Conservation (phyloP, 2,113 vertebrate species). For the Calyptomena viridis region DNA sequence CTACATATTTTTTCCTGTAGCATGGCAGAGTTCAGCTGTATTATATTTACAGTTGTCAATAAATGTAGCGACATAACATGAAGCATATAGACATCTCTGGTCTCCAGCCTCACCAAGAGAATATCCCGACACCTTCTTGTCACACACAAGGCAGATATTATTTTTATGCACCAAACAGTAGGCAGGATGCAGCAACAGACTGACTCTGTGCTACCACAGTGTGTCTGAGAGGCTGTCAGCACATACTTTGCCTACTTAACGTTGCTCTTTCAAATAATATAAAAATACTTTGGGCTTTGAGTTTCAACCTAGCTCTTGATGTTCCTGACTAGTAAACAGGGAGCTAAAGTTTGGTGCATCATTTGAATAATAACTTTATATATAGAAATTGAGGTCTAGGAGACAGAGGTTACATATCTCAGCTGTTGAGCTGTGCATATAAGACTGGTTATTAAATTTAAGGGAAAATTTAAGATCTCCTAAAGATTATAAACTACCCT, state of each 20-base stretch:
- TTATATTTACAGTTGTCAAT: slow-evolving; percentile 44
- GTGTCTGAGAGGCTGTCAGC: slow-evolving; percentile 67
- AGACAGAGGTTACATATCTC: neutral
- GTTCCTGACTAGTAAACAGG: neutral
- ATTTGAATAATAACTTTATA: neutral
- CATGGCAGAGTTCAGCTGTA: slow-evolving; percentile 42
- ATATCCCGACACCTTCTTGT: slow-evolving; percentile 53
- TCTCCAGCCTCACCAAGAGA: slow-evolving; percentile 44
- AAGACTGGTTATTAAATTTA: neutral
- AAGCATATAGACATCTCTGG: slow-evolving; percentile 37
- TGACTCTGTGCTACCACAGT: slow-evolving; percentile 50
- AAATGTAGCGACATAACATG: slow-evolving; percentile 1
- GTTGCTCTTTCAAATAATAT: slow-evolving; percentile 43
- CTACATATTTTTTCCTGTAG: neutral
- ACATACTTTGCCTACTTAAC: slow-evolving; percentile 51
- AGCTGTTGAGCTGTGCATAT: neutral
- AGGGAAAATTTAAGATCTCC: slow-evolving; percentile 36
- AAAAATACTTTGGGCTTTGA: neutral
- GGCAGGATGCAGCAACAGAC: slow-evolving; percentile 63
- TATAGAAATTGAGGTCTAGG: neutral
- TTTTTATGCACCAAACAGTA: slow-evolving; percentile 51
- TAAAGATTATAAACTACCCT: slow-evolving; percentile 32
- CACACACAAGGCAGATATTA: slow-evolving; percentile 48
- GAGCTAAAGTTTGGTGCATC: neutral
- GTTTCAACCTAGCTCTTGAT: slow-evolving; percentile 30